Base-by-base conservation (phyloP, 1,140 invertebrate species). In the Wiebesia pumilae region DNA sequence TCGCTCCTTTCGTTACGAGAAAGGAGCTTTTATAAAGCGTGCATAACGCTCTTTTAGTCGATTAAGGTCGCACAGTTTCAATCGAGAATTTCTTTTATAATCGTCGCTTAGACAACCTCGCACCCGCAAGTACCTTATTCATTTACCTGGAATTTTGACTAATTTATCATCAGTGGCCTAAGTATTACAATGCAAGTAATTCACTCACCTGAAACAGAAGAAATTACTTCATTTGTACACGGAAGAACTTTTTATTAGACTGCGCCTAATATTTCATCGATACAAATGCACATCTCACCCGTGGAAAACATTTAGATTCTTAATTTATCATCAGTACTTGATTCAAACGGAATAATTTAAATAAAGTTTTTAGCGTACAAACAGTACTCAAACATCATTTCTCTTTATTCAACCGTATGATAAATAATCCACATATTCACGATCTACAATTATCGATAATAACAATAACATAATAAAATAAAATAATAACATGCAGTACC, bases 41-140 rank as follows among this genome's bases (percentile, higher is more conserved):
- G 43, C 33, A 27, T 24, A 30, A 6, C 62, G 24, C 69, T 69
- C 47, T 47, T 54, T 30, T 51, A 14, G 58, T 85, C 84, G 84
- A 62, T 75, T 81, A 81, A 81, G 69, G 38, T 75, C 77, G 58
- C 78, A 62, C 54, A 21, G 58, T 67, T 81, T 43, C 58, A 67
- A 40, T 67, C n/a, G 51, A n/a, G 58, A 38, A 47, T 84, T 84
- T 84, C 54, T 78, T 62, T 78, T 67, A 78, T 78, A 78, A 67
- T 62, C 73, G 47, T 40, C 47, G 82, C 82, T 75, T 73, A 71
- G n/a, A 9, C 82, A 27, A 35, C 21, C 47, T 9, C 27, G 47
- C 27, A 4, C 14, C 21, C 40, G 19, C n/a, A 35, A 21, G 0
- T 33, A 3, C n/a, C 38, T n/a, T 30, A 65, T 69, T 69, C 33